Evolutionary conservation across 2,888 invertebrate genomes (phyloP).

Genomic region (Rhingia rostrata): DNA sequence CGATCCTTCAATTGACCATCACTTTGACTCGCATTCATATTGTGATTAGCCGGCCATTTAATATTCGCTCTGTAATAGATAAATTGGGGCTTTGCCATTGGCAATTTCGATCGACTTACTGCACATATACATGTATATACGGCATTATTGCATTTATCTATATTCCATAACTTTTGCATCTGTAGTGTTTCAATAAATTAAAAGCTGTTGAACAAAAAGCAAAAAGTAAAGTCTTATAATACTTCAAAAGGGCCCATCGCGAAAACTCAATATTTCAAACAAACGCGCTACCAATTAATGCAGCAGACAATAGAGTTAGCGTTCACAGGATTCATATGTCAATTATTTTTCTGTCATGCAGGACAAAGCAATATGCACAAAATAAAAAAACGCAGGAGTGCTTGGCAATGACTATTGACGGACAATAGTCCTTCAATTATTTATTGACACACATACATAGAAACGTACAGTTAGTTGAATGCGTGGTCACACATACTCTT

Average conservation of each 20-base stretch:
- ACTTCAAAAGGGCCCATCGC: slow-evolving; percentile 8
- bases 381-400: not conserved
- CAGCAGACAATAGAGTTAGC: slow-evolving; percentile 61
- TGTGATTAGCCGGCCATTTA: too few relatives aligned
- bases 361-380: slow-evolving; percentile 22
- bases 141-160: too few relatives aligned
- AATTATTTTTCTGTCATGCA: slow-evolving; percentile 65
- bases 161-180: too few relatives aligned
- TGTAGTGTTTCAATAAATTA: not conserved
- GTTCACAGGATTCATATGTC: slow-evolving; percentile 63
- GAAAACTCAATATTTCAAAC: slow-evolving; percentile 60
- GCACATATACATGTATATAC: too few relatives aligned
- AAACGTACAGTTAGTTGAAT: not conserved
- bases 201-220: not conserved
- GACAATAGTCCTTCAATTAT: slow-evolving; percentile 50
- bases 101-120: too few relatives aligned
- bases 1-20: too few relatives aligned
- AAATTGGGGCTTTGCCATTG: too few relatives aligned
- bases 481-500: too few relatives aligned
- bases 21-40: too few relatives aligned
- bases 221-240: not conserved
- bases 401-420: slow-evolving; percentile 13
- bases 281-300: slow-evolving; percentile 65
- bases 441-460: slow-evolving; percentile 16
- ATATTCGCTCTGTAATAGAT: too few relatives aligned